Evolutionary conservation across 2,113 vertebrate species (phyloP), one percentile per base, ranked within the genome.

Genomic region (Caloenas nicobarica): DNA sequence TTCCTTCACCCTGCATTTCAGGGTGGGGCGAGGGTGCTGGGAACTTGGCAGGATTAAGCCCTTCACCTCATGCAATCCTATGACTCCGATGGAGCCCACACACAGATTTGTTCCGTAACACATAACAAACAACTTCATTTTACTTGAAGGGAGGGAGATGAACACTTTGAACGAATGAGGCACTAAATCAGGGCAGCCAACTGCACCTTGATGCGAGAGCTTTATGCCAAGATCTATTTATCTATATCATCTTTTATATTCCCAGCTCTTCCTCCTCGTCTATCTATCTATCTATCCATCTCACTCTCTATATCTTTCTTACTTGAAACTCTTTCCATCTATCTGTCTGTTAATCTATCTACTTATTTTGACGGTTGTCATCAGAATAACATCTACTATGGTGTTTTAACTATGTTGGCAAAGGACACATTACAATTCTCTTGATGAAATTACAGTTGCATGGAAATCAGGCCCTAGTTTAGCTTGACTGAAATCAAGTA

Each of bases 191-290:
- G 57, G 34, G 61, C 83, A 91, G 93, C 95, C 96, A 96, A 93
- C 84, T 96, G 81, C 83, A 91, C 80, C 91, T 87, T 95, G 91
- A 76, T 89, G n/a, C 1, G 1, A 92, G 91, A 34, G 65, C 65
- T 87, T 91, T 76, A 42, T 95, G 94, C 93, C 95, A 94, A 92
- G 88, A 90, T 90, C 91, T 97, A 91, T 91, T 91, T 97, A 96
- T 74, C 88, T 93, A 89, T 68, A 16, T 34, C 56, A 95, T 95
- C 88, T 95, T 84, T 84, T 90, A 86, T 81, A 78, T 90, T 92
- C 68, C 88, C 72, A 93, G 76, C 72, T 94, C 91, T 96, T 96
- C 92, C 96, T 95, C 81, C 87, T 95, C 81, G 81, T 89, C 91
- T 95, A 89, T 93, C 96, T 92, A 71, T 89, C 73, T 50, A 95